These are phyloP conservation scores for Glareola pratincola DNA, from an alignment of 2,113 vertebrate species.

Conservation along the genomic window DNA sequence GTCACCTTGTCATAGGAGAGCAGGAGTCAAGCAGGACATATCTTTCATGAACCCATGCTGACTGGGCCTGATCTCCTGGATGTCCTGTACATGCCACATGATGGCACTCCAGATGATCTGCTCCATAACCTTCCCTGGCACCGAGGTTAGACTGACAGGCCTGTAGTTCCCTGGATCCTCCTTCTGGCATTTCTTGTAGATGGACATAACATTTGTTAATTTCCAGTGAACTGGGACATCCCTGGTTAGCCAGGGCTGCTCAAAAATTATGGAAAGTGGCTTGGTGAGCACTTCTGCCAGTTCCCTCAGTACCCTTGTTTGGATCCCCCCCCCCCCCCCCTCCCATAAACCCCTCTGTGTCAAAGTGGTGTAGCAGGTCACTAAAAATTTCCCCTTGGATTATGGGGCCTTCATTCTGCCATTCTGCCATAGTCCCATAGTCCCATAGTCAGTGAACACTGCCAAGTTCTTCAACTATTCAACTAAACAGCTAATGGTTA, in stretches of 20 bases:
- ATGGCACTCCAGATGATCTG: not conserved
- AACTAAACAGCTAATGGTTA: not conserved
- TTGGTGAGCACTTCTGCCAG: not conserved
- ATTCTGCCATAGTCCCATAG: not conserved
- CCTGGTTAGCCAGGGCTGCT: not conserved
- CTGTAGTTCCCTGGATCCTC: not conserved
- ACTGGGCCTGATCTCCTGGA: not conserved
- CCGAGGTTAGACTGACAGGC: not conserved
- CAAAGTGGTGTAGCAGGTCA: not conserved
- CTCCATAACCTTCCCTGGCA: not conserved
- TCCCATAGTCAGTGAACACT: not conserved
- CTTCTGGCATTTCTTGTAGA: not conserved
- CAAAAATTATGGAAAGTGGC: not conserved
- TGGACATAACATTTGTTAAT: not conserved
- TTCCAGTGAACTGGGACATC: not conserved
- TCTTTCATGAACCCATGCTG: not conserved
- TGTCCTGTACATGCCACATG: fast-evolving
- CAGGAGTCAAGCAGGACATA: not conserved
- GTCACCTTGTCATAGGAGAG: not conserved
- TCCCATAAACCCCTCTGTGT: not conserved
- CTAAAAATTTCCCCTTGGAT: not conserved
- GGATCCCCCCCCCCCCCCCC: not conserved
- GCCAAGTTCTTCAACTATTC: not conserved
- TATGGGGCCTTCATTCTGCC: not conserved
- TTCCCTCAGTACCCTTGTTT: not conserved